Evolutionary conservation across 2,113 vertebrate genomes (phyloP), one percentile per base, ranked within the genome.

Genomic region (Oenanthe oenanthe): DNA sequence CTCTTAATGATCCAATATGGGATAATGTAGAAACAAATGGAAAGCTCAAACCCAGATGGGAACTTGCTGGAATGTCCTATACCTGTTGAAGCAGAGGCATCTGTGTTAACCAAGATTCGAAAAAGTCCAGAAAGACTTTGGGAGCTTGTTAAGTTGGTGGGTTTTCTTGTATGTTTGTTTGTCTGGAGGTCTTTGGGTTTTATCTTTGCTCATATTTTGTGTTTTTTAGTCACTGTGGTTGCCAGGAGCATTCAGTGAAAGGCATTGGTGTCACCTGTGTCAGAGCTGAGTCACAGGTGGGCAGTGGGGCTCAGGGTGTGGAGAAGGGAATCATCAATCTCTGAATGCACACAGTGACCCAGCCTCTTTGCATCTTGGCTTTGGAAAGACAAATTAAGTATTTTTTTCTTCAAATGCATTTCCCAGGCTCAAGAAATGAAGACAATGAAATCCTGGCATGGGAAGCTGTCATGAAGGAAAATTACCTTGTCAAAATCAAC

Each of bases 391-490:
- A 68, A n/a, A 75, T 4, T 20, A 53, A 80, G 36, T 36, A 1
- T 77, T 54, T 85, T 79, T 84, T 32, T 78, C n/a, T 90, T 83
- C 32, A 45, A 48, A 13, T 84, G 6, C 2, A 1, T 88, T 95
- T 81, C 18, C 10, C 48, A 98, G 98, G 98, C 93, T 96, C 96
- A 67, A 98, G 54, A 79, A 98, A 98, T 24, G 98, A 98, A 56
- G 98, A 98, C 93, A 95, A 98, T 7, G 97, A 98, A 93, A 98
- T 97, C 29, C 89, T 98, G 96, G 96, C 98, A 0, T 98, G 98
- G 98, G 98, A 98, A 90, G 98, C 98, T 19, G 98, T 98, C 94
- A 98, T 98, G 98, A 98, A 98, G 92, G 98, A 98, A 89, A 98
- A 98, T 72, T 98, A 98, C 88, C 98, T 98, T 1, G 98, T 98